A percentile compares a stretch with the other conserved stretches of the same genome.
Conservation (phyloP, 2,113 vertebrate genomes). For the Axis porcinus region DNA sequence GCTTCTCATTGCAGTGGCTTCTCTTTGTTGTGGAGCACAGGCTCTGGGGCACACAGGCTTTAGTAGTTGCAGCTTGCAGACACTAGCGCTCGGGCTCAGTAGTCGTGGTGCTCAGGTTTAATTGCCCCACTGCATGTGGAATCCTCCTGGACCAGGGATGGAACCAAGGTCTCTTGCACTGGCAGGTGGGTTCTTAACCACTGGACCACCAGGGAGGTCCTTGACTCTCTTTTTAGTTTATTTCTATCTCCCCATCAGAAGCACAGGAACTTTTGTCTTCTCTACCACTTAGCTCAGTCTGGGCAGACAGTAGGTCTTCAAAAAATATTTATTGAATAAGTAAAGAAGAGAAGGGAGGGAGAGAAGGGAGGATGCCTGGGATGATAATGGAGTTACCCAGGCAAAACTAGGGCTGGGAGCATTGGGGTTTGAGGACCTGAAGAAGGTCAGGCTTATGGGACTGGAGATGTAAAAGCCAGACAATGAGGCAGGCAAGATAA, state of each 20-base stretch:
- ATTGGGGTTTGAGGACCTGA: not conserved
- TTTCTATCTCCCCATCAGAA: not conserved
- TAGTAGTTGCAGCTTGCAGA: not conserved
- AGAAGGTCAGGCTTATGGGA: not conserved
- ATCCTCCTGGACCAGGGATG: not conserved
- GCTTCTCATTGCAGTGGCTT: not conserved
- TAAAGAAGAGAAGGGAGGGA: not conserved
- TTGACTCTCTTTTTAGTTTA: not conserved
- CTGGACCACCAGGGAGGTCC: not conserved
- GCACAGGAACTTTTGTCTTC: not conserved
- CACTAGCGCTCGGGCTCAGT: not conserved
- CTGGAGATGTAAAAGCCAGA: not conserved
- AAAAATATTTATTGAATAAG: not conserved
- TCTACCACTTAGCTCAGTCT: not conserved
- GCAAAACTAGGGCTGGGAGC: not conserved
- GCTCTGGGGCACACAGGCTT: not conserved
- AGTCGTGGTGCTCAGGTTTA: not conserved
- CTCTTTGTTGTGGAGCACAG: not conserved
- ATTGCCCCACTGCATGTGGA: not conserved
- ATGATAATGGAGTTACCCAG: not conserved
- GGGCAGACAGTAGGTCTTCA: not conserved
- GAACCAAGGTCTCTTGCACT: not conserved
- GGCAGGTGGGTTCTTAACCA: not conserved
- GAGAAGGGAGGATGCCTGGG: not conserved
- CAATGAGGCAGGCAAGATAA: not conserved